A percentile compares a stretch with the other conserved stretches of the same genome.
Evolutionary conservation across 2,888 invertebrate species (phyloP).

Genomic region (Xestia sexstrigata): DNA sequence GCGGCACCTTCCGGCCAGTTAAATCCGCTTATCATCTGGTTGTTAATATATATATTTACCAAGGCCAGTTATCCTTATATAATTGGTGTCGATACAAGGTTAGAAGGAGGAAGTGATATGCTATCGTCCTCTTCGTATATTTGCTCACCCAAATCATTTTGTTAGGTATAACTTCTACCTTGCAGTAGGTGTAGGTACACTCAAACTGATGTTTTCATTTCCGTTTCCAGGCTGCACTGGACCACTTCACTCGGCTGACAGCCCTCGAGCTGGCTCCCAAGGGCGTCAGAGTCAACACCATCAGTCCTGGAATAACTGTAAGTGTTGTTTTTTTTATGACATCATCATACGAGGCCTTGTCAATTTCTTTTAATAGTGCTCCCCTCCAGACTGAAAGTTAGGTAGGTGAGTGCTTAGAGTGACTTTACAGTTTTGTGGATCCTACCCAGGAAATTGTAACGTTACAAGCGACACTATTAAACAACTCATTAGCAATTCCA

Average conservation of each 20-base stretch:
- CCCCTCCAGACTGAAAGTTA: too few relatives aligned
- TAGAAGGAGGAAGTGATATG: not conserved
- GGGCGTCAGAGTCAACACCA: conserved; percentile 92
- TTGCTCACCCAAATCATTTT: not conserved
- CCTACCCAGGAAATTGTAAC: too few relatives aligned
- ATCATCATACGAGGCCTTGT: not conserved
- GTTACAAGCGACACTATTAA: too few relatives aligned
- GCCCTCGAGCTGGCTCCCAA: conserved; percentile 92
- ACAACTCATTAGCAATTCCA: too few relatives aligned
- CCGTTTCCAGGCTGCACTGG: conserved; percentile 69
- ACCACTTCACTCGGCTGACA: conserved; percentile 87
- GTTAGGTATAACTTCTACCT: not conserved
- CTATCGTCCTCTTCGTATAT: not conserved
- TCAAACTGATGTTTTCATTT: not conserved
- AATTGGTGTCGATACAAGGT: not conserved
- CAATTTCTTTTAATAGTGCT: too few relatives aligned
- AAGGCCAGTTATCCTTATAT: not conserved
- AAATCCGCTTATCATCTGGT: not conserved
- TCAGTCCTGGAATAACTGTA: conserved; percentile 93
- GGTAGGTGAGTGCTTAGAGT: too few relatives aligned
- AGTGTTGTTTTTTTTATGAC: conserved; percentile 70
- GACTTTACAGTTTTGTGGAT: too few relatives aligned
- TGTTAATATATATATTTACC: not conserved
- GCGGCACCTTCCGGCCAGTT: not conserved
- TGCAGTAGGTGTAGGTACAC: not conserved